These are phyloP conservation scores for Leptinotarsa peninsularis DNA, from an alignment of 2,888 invertebrate species.

Conservation along the genomic window DNA sequence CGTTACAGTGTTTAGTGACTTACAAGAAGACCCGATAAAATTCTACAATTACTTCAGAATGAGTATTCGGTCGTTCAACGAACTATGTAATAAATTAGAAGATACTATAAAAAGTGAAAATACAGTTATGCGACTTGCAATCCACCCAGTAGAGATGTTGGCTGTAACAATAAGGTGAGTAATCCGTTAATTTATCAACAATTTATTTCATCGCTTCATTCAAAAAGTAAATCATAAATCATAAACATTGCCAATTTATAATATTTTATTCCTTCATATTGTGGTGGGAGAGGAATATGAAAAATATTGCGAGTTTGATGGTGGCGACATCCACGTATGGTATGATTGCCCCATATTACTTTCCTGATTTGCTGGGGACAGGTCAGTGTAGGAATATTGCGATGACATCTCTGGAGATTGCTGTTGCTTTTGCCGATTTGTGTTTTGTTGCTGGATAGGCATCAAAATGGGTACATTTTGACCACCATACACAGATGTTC, in stretches of 20 bases:
- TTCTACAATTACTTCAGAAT: slow-evolving; percentile 8
- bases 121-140: slow-evolving; percentile 2
- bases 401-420: neutral
- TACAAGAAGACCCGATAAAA: slow-evolving; percentile 3
- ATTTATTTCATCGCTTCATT: slow-evolving; percentile 3
- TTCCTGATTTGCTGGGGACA: slow-evolving; percentile 10
- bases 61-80: slow-evolving; percentile 16
- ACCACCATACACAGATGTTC: slow-evolving; percentile 1
- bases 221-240: slow-evolving; percentile 1
- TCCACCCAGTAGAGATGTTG: slow-evolving; percentile 14
- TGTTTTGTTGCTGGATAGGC: slow-evolving; percentile 10
- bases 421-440: slow-evolving; percentile 11
- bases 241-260: neutral
- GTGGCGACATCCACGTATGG: neutral
- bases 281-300: slow-evolving; percentile 9
- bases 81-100: slow-evolving; percentile 3
- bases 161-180: slow-evolving; percentile 3
- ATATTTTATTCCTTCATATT: slow-evolving; percentile 1
- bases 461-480: slow-evolving; percentile 14
- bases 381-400: neutral
- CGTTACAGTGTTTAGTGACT: slow-evolving; percentile 4
- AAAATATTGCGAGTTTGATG: slow-evolving; percentile 8
- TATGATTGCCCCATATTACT: slow-evolving; percentile 7
- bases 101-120: slow-evolving; percentile 8
- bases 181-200: slow-evolving; percentile 15